Evolutionary conservation across 1,140 invertebrate species (phyloP), one percentile per base, ranked within the genome.

Genomic region (Aricia agestis): DNA sequence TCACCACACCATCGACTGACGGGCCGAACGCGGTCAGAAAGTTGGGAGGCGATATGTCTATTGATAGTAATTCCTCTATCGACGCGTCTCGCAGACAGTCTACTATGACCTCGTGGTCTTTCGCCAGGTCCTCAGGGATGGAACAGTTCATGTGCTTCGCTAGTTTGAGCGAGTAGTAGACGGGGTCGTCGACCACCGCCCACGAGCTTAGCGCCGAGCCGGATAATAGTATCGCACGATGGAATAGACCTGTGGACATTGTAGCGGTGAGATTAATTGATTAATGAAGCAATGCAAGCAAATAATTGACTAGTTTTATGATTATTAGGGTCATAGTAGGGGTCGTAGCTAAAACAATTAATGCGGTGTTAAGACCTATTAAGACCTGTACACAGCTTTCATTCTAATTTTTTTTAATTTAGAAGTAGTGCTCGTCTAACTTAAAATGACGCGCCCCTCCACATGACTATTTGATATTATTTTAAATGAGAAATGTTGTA

Each of bases 151-250:
- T 94, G 59, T 95, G 95, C 73, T 94, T 94, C 5, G 97, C 97
- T 74, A 90, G 72, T 81, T 90, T 86, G 41, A 90, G 68, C 32
- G 98, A 97, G 84, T 97, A 98, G 68, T 95, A 94, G 0, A 96
- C 95, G 0, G 98, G 97, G 89, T 98, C 97, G 75, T 97, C 95
- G 0, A 98, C 97, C 41, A 98, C 92, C 0, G 98, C 98, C 98
- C 97, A 99, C 0, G 96, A 97, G 59, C 97, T 97, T 13, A 99
- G 92, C 0, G 98, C 98, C 6, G 98, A 98, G 6, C 98, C 98
- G 2, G 97, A 98, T 81, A 98, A 93, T 0, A 99, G 93, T 66
- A 99, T 95, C 5, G 97, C 96, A 72, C 98, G 94, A 77, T 98
- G 97, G 85, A 99, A 99, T 17, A 99, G 90, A 69, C 96, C 96